Base-by-base conservation (phyloP, 2,888 invertebrate species). In the Hirtodrosophila confusa region DNA sequence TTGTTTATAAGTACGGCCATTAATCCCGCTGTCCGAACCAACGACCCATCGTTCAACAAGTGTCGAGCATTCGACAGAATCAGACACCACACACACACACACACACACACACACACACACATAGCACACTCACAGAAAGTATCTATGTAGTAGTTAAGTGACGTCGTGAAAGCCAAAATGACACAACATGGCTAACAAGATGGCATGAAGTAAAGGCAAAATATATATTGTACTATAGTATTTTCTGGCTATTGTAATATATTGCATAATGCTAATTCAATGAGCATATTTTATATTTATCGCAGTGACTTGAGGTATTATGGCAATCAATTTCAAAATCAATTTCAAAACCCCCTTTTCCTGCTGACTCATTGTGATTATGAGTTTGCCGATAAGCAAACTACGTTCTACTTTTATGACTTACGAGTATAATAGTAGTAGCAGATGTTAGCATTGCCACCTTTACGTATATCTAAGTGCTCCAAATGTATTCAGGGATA, bases 1-100 rank as follows among this genome's bases (percentile, higher is more conserved):
- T 70, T 67, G 75, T 84, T 65, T 76, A 78, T 51, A 66, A 72
- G 70, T 61, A 48, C 53, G 55, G 55, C 43, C 65, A 66, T 41
- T 85, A 80, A 75, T 80, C 50, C 82, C 62, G 49, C 39, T 36
- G 23, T 45, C 66, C 56, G 31, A 58, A 55, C 36, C 37, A 44
- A 49, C 40, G 44, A 41, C 39, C 37, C 23, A 23, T 23, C 50
- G 75, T 36, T 69, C 47, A 64, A 41, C 55, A 64, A 48, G 55
- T 58, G 72, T 3, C 11, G 29, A 11, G 29, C 35, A 33, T 51
- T 47, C 24, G 37, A n/a, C 29, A 45, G 33, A 17, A 31, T 36
- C 27, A 23, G 12, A 36, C 43, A 56, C 12, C 31, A 43, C 37
- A 41, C 8, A 31, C 11, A 45, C 33, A 29, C 47, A 47, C n/a